Evolutionary conservation across 2,113 vertebrate genomes (phyloP).

Genomic region (Dasyurus viverrinus): DNA sequence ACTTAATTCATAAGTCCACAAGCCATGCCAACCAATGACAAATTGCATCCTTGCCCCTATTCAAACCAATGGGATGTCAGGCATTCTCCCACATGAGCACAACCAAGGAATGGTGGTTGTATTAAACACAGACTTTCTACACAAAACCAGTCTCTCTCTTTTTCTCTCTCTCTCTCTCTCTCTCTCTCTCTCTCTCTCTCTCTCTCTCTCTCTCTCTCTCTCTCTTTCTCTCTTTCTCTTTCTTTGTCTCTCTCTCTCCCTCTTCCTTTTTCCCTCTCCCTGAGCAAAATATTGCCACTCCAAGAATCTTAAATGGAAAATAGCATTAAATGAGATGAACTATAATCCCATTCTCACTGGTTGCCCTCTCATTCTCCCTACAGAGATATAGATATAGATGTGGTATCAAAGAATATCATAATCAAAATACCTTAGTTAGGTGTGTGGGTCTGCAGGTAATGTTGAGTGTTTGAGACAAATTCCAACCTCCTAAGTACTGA

Average conservation of each 20-base stretch:
- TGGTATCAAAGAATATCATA: not conserved
- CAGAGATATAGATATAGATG: not conserved
- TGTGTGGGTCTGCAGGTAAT: not conserved
- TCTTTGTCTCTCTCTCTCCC: not conserved
- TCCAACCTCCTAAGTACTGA: not conserved
- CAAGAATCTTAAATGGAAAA: not conserved
- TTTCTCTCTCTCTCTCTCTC: no score
- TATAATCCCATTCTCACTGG: not conserved
- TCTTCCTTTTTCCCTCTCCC: not conserved
- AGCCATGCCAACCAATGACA: not conserved
- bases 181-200: no score
- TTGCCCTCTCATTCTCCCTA: not conserved
- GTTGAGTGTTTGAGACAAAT: not conserved
- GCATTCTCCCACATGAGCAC: not conserved
- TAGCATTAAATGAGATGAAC: not conserved
- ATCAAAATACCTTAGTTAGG: not conserved
- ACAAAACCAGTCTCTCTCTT: not conserved
- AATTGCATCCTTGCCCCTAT: conserved; percentile 16
- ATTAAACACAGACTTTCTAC: not conserved
- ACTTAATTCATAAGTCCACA: conserved; percentile 33
- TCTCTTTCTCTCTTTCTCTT: not conserved
- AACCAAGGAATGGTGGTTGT: not conserved
- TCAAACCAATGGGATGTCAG: not conserved
- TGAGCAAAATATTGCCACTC: not conserved
- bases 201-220: not conserved